These are phyloP conservation scores for Eudyptes chrysolophus DNA, from an alignment of 2,113 vertebrate genomes.

Conservation along the genomic window DNA sequence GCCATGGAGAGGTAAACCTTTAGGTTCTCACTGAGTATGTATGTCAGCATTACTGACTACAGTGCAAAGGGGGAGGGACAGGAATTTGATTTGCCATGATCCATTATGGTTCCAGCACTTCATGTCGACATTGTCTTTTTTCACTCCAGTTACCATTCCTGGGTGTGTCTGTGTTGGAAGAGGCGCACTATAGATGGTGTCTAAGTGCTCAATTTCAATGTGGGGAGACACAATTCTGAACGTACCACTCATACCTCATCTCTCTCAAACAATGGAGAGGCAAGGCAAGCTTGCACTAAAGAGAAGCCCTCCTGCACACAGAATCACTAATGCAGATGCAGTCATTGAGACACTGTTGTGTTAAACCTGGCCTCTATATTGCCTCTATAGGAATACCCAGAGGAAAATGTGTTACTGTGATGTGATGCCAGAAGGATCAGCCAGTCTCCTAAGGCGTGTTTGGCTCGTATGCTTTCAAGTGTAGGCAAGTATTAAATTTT, in stretches of 20 bases:
- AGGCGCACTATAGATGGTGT: fast-evolving
- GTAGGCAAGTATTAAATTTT: not conserved
- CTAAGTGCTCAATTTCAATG: not conserved
- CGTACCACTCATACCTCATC: fast-evolving
- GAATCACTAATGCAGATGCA: not conserved
- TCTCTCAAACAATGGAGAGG: not conserved
- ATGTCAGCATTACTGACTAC: not conserved
- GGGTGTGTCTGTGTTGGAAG: fast-evolving
- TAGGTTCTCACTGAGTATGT: not conserved
- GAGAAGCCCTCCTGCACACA: not conserved
- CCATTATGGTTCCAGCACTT: not conserved
- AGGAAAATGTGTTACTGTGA: not conserved
- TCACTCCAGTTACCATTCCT: not conserved
- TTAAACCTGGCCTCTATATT: not conserved
- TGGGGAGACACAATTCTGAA: fast-evolving
- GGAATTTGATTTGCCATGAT: not conserved
- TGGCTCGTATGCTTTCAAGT: not conserved
- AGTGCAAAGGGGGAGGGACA: not conserved
- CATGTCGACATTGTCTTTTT: not conserved
- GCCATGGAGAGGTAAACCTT: not conserved
- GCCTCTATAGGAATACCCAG: not conserved
- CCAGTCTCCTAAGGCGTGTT: not conserved
- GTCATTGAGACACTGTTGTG: not conserved
- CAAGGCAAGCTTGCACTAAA: not conserved
- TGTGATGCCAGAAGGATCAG: not conserved